A percentile compares a stretch with the other conserved stretches of the same genome.
Conservation (phyloP, 1,140 invertebrate genomes). For the Daktulosphaira vitifoliae region DNA sequence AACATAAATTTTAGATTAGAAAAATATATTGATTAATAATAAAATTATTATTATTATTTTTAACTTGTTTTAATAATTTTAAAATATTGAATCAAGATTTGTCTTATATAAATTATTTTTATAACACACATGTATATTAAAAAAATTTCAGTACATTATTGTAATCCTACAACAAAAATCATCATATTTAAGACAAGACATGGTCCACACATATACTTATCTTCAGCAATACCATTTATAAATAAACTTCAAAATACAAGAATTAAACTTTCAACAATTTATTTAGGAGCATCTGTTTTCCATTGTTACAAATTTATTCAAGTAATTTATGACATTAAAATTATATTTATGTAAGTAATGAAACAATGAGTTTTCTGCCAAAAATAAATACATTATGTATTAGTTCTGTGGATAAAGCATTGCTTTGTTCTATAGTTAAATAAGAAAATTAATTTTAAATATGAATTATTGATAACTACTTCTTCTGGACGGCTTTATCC, state of each 20-base stretch:
- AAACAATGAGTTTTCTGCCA: too few species aligned
- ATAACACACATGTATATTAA: background rate
- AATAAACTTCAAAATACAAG: conserved; percentile 52
- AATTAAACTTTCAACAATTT: conserved; percentile 56
- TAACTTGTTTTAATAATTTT: background rate
- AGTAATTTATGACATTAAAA: conserved; percentile 40
- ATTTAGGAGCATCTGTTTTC: conserved; percentile 65
- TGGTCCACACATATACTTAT: conserved; percentile 60
- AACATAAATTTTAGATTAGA: too few species aligned
- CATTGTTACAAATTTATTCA: conserved; percentile 64
- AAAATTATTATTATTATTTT: background rate
- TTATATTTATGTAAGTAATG: conserved; percentile 9
- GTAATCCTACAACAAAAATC: conserved; percentile 62
- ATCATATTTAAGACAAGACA: conserved; percentile 60
- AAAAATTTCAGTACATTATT: conserved; percentile 57
- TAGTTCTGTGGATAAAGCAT: too few species aligned
- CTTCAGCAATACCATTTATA: conserved; percentile 57
- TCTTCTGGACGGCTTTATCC: too few species aligned
- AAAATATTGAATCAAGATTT: too few species aligned
- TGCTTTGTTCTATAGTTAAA: too few species aligned
- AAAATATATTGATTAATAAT: too few species aligned
- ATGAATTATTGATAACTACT: too few species aligned
- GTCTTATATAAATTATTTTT: too few species aligned
- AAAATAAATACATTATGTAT: too few species aligned
- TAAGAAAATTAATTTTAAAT: too few species aligned